Conservation (phyloP, 2,888 invertebrate species). For the Conus canariensis region DNA sequence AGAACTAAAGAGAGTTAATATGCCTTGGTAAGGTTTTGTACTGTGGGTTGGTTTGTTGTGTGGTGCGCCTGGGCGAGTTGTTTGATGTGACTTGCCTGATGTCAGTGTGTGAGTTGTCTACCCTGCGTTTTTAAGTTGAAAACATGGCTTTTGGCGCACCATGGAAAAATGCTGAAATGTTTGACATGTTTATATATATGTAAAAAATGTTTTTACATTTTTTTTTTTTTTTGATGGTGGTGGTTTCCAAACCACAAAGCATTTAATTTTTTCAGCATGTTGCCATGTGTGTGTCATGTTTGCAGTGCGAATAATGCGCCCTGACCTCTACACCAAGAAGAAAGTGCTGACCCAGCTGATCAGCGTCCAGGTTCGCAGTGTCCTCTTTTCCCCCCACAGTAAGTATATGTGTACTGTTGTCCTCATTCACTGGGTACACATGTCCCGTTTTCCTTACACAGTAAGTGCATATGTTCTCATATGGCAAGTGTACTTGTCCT, state of each 20-base stretch:
- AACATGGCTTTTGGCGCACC: background rate
- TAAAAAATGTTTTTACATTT: background rate
- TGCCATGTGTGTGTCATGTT: background rate
- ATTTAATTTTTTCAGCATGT: background rate
- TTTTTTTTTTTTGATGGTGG: background rate
- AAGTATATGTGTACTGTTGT: background rate
- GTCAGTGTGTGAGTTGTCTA: no score
- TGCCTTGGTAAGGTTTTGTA: no score
- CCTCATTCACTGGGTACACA: background rate
- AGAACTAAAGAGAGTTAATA: no score
- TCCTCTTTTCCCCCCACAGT: background rate
- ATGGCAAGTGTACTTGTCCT: background rate
- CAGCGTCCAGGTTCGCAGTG: background rate
- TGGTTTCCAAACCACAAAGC: background rate
- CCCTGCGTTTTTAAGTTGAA: background rate
- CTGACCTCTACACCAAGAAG: background rate
- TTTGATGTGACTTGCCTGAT: no score
- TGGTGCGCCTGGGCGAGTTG: no score
- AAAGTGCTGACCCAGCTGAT: slow-evolving; percentile 22
- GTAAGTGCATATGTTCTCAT: background rate
- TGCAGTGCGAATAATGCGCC: background rate
- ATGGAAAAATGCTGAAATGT: background rate
- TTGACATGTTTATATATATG: background rate
- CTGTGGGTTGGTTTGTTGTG: no score
- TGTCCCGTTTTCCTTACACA: background rate